Base-by-base conservation (phyloP, 2,113 vertebrate species). In the Podarcis cretensis region DNA sequence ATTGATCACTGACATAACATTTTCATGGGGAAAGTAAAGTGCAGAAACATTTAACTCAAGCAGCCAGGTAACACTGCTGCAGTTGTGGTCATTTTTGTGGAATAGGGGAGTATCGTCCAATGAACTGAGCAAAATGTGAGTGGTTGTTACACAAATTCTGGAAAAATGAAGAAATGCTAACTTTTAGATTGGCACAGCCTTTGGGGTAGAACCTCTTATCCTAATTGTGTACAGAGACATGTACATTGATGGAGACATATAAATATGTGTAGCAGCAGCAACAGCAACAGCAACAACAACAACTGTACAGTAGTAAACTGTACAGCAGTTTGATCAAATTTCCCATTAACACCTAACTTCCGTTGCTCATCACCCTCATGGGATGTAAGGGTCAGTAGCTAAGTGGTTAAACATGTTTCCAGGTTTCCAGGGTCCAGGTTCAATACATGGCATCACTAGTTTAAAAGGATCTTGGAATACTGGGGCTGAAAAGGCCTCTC, bases 31-130 rank as follows among this genome's bases (percentile, higher is more conserved):
- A 84, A 90, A 85, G 1, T 84, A 90, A 86, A 91, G 20, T 79
- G 21, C 57, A 57, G 43, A 91, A 93, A 86, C 16, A 54, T 76
- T 87, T 89, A 91, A 86, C 48, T 85, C 6, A 89, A 93, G 78
- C 7, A 86, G 37, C 30, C 30, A 0, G 0, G 6, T 66, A 91
- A 87, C 75, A 79, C 77, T 16, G 87, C 86, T 93, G 86, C 86
- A 90, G 89, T 21, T 5, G 5, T 69, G 79, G 74, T 3, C 30
- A 78, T 88, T 92, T 40, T 2, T 57, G 86, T 83, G 37, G 40
- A 16, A 43, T 23, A 35, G 4, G 65, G 48, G 35, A 76, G 37
- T 71, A 21, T 74, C 0, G 0, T 18, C 88, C 74, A 88, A 6
- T 69, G 68, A 86, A 90, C 81, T 5, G 9, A 77, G 81, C 85